Evolutionary conservation across 2,888 invertebrate genomes (phyloP).

Genomic region (Linnaemya vulpina): DNA sequence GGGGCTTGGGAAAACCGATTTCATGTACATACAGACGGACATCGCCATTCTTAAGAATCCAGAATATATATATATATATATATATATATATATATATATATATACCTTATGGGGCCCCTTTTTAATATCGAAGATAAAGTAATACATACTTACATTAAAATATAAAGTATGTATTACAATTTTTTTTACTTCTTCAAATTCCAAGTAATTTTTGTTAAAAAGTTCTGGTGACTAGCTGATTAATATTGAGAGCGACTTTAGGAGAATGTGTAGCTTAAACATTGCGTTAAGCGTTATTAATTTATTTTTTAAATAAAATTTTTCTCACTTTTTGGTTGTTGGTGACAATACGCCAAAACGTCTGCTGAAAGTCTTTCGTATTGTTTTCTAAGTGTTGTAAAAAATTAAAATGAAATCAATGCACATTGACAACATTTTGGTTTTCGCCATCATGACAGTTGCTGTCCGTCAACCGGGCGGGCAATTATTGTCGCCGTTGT

Average conservation of each 20-base stretch:
- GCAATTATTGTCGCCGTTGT: conserved; percentile 69
- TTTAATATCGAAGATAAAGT: no score
- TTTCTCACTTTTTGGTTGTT: conserved; percentile 41
- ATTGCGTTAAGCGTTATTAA: conserved; percentile 48
- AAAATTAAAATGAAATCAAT: conserved; percentile 61
- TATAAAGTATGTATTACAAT: no score
- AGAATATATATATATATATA: no score
- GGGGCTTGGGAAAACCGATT: no score
- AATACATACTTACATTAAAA: no score
- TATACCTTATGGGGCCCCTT: no score
- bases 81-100: no score
- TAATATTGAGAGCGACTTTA: conserved; percentile 42
- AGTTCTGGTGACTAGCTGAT: conserved; percentile 16
- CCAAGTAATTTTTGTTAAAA: not conserved
- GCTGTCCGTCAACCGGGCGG: conserved; percentile 72
- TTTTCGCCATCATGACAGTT: conserved; percentile 69
- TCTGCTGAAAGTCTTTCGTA: conserved; percentile 52
- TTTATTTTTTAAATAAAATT: conserved; percentile 9
- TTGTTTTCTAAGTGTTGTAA: conserved; percentile 30
- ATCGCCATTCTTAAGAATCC: no score
- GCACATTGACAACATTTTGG: conserved; percentile 69
- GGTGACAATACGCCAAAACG: conserved; percentile 64
- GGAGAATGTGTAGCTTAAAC: not conserved
- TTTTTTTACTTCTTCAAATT: no score
- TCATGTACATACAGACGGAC: no score